These are phyloP conservation scores for Heteronetta atricapilla DNA, from an alignment of 2,113 vertebrate genomes.

Conservation along the genomic window DNA sequence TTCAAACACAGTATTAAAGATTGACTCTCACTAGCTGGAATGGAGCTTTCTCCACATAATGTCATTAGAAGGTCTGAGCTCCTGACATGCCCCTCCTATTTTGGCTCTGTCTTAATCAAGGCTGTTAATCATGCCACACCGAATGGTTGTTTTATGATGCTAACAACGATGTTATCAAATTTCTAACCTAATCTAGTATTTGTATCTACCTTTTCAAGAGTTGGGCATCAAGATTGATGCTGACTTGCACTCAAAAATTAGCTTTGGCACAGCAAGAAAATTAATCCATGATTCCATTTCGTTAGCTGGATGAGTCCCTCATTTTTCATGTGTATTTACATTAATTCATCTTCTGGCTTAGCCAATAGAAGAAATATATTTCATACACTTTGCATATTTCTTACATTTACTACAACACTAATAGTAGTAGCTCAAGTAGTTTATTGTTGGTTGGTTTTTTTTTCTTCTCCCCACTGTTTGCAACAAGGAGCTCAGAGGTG, in stretches of 20 bases:
- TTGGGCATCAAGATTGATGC: neutral
- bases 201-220: neutral
- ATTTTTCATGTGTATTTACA: neutral
- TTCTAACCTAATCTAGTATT: neutral
- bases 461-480: neutral
- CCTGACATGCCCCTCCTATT: constrained; percentile 27
- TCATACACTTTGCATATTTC: neutral
- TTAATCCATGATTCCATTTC: neutral
- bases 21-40: neutral
- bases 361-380: neutral
- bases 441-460: neutral
- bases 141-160: neutral
- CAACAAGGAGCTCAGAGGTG: neutral
- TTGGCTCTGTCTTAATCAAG: constrained; percentile 36
- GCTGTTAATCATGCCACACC: neutral
- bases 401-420: neutral
- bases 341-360: neutral
- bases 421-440: neutral
- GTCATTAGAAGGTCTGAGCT: neutral
- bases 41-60: neutral
- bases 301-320: neutral
- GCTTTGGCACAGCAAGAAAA: neutral
- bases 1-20: neutral
- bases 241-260: neutral
- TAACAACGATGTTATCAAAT: neutral